These are phyloP conservation scores for Trypoxylon attenuatum DNA, from an alignment of 2,888 invertebrate genomes.

Conservation along the genomic window DNA sequence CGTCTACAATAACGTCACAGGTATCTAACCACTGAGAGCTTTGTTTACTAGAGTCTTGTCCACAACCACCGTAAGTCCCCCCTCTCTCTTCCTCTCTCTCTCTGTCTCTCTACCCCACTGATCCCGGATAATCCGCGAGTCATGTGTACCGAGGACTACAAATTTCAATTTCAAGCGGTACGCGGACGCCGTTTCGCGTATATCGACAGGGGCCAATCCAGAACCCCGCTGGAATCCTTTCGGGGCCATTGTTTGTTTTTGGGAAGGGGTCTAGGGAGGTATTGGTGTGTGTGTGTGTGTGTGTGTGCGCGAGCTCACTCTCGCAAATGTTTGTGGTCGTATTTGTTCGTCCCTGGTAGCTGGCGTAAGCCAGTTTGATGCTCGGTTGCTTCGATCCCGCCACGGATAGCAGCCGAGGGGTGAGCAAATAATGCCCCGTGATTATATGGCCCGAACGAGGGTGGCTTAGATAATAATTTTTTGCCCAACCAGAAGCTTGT, in stretches of 20 bases:
- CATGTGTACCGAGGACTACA: conserved; percentile 33
- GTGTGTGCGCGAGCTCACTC: conserved; percentile 19
- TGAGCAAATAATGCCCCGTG: conserved; percentile 58
- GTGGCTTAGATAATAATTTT: neutral
- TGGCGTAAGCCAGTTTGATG: conserved; percentile 72
- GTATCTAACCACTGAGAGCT: too few species aligned
- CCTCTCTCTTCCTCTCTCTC: too few species aligned
- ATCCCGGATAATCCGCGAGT: neutral
- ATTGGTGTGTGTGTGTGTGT: too few species aligned
- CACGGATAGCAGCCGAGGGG: conserved; percentile 56
- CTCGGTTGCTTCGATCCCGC: conserved; percentile 66
- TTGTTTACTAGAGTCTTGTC: too few species aligned
- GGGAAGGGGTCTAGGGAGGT: too few species aligned
- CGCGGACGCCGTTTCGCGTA: neutral
- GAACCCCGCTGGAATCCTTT: neutral
- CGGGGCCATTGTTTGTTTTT: neutral
- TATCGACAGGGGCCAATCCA: neutral
- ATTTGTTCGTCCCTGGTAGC: conserved; percentile 57
- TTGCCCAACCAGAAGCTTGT: neutral
- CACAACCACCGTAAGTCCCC: too few species aligned
- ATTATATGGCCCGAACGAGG: conserved; percentile 46
- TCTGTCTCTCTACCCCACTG: neutral
- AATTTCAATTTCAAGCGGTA: conserved; percentile 24
- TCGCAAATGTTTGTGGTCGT: conserved; percentile 63
- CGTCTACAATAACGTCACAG: too few species aligned